A percentile compares a stretch with the other conserved stretches of the same genome.
Evolutionary conservation across 2,113 vertebrate species (phyloP).

Genomic region (Tragulus kanchil): DNA sequence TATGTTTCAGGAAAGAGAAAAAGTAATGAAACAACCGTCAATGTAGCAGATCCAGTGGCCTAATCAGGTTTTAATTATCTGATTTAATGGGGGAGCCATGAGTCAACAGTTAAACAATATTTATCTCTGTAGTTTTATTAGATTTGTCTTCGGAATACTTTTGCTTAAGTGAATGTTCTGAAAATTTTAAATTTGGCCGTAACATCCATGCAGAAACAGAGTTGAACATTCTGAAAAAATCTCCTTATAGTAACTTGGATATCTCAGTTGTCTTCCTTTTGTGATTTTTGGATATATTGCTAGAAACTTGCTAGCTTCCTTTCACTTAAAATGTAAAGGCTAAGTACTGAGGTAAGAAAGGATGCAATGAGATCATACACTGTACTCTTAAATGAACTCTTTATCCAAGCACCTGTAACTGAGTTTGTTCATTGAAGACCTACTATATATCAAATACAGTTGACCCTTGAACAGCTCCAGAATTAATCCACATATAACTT

Average conservation of each 20-base stretch:
- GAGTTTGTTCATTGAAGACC: background rate
- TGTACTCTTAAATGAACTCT: background rate
- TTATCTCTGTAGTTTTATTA: background rate
- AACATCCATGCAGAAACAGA: background rate
- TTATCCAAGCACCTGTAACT: background rate
- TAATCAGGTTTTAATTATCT: background rate
- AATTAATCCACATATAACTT: background rate
- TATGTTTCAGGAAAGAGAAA: conserved; percentile 94
- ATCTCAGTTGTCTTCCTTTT: background rate
- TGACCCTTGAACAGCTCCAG: background rate
- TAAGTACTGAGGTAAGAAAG: background rate
- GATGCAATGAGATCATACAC: background rate
- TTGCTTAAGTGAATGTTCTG: background rate
- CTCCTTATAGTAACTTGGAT: background rate
- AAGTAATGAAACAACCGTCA: conserved; percentile 86
- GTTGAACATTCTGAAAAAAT: background rate
- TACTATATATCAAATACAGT: background rate
- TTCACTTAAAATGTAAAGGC: background rate
- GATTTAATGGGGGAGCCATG: background rate
- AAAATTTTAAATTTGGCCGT: background rate
- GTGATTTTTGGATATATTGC: background rate
- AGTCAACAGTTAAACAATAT: background rate
- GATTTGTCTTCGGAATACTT: background rate
- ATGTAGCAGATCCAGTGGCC: background rate
- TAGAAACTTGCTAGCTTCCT: background rate